Percentiles rank a stretch among this genome's conserved stretches.
Conservation (phyloP, 2,113 vertebrate species). For the Lutjanus erythropterus region DNA sequence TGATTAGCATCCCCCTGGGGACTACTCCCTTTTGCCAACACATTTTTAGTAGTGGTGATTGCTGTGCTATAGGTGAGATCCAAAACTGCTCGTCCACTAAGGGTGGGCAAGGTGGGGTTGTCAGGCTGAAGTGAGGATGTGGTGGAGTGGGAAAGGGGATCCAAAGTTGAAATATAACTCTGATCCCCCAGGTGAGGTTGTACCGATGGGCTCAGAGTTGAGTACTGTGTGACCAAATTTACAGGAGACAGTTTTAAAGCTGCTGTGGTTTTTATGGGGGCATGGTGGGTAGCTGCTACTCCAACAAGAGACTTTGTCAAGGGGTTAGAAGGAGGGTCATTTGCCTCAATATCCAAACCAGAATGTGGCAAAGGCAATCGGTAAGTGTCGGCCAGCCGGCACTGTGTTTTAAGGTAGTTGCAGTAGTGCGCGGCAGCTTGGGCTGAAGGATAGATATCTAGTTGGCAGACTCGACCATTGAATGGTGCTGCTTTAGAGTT, state of each 20-base stretch:
- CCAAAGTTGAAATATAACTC: conserved; percentile 50
- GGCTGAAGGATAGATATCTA: conserved; percentile 93
- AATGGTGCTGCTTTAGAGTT: conserved; percentile 89
- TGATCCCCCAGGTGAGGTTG: conserved; percentile 45
- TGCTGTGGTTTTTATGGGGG: conserved; percentile 34
- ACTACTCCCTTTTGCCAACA: conserved; percentile 15
- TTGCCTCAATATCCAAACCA: conserved; percentile 47
- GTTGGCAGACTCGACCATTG: conserved; percentile 92
- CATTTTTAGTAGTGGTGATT: conserved; percentile 43
- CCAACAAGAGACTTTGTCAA: conserved; percentile 37
- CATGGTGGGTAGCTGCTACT: conserved; percentile 46
- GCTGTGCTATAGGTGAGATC: conserved; percentile 57
- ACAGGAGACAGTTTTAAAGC: conserved; percentile 30
- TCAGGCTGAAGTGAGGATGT: conserved; percentile 23
- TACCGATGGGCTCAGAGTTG: conserved; percentile 51
- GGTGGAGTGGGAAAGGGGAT: conserved; percentile 37
- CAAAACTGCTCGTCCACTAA: conserved; percentile 9
- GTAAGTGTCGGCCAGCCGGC: conserved; percentile 88
- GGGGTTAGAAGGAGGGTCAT: conserved; percentile 48
- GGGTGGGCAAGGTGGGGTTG: conserved; percentile 23
- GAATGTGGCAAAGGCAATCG: conserved; percentile 78
- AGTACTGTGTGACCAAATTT: conserved; percentile 30
- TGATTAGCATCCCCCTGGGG: conserved; percentile 39
- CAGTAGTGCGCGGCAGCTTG: conserved; percentile 93
- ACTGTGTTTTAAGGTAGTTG: conserved; percentile 91